Base-by-base conservation (phyloP, 1,140 invertebrate species). In the Hirudo medicinalis region DNA sequence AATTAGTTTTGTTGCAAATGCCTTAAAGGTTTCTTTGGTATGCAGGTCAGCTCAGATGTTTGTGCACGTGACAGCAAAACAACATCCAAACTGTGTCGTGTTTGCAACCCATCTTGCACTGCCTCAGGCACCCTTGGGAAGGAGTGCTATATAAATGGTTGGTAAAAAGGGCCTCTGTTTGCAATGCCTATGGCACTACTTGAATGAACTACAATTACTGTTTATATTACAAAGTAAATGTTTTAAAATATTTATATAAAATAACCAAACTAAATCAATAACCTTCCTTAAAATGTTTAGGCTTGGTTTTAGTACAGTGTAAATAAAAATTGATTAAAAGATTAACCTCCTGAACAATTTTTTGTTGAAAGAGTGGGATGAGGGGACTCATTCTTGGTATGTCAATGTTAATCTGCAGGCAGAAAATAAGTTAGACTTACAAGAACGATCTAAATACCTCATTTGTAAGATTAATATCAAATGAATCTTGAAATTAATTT, bases 361-460 rank as follows among this genome's bases (percentile, higher is more conserved):
- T 86, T 82, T 96, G 93, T 84, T 97, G 92, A 84, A 97, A 96
- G 69, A 97, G 84, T 17, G 90, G 87, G 75, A 96, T 90, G 73
- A 94, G 84, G 2, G 94, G 92, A 81, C 92, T 94, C 94, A 97
- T 97, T 81, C 94, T 85, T 74, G 93, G 94, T 78, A 97, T 94
- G 84, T 97, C 94, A 79, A 97, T 97, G 81, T 94, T 91, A 81
- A 97, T 97, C 87, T 92, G 79, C 71, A 83, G 79, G 72, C 53
- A 72, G 67, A 36, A 68, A 76, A 71, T 27, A 22, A 68, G 19
- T 36, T 17, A 36, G 20, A 57, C 2, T 57, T 36, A 3, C 32
- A 63, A 63, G 19, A 25, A 25, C 22, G 19, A 25, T 63, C 13
- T 32, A 63, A 22, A 32, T 63, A 25, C 11, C 2, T 25, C 19